phyloP scores from a whole-genome alignment of 2,888 invertebrate species.

The Schrankia costaestrigalis region DNA sequence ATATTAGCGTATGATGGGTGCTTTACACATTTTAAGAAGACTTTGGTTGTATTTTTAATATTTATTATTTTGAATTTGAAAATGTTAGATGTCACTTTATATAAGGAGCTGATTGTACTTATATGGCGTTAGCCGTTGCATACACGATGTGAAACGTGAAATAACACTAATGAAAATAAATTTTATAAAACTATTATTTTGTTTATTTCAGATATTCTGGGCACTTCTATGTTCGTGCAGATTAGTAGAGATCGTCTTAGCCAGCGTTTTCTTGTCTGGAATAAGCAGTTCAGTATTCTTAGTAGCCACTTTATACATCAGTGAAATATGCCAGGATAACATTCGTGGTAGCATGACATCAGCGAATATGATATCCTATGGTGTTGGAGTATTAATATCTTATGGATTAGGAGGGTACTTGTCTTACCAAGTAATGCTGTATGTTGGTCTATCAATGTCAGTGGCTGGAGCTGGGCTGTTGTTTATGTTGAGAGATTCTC shows the following conservation, averaged over 20 bases:
- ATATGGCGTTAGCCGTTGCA: too few relatives aligned
- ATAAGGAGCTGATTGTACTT: too few relatives aligned
- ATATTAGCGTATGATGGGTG: too few relatives aligned
- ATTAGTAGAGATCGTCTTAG: conserved; percentile 19
- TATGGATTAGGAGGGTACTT: conserved; percentile 23
- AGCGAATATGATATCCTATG: conserved; percentile 18
- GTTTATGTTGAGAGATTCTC: conserved; percentile 19
- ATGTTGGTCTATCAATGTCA: conserved; percentile 14
- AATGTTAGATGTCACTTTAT: too few relatives aligned
- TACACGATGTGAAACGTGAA: too few relatives aligned
- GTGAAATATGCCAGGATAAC: conserved; percentile 30
- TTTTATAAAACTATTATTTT: not conserved
- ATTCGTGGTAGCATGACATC: conserved; percentile 31
- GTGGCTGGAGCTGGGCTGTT: conserved; percentile 3
- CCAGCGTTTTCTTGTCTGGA: conserved; percentile 24
- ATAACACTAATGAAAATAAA: not conserved
- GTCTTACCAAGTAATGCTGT: conserved; percentile 18
- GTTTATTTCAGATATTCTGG: conserved; percentile 24
- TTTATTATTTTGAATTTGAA: too few relatives aligned
- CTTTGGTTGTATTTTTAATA: too few relatives aligned
- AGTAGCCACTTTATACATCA: conserved; percentile 24
- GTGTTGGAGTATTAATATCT: conserved; percentile 21
- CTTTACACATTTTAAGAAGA: too few relatives aligned
- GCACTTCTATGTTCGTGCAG: conserved; percentile 13
- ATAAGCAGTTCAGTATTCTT: conserved; percentile 15